These are phyloP conservation scores for Parambassis ranga DNA, from an alignment of 2,797 vertebrate genomes.

Conservation along the genomic window DNA sequence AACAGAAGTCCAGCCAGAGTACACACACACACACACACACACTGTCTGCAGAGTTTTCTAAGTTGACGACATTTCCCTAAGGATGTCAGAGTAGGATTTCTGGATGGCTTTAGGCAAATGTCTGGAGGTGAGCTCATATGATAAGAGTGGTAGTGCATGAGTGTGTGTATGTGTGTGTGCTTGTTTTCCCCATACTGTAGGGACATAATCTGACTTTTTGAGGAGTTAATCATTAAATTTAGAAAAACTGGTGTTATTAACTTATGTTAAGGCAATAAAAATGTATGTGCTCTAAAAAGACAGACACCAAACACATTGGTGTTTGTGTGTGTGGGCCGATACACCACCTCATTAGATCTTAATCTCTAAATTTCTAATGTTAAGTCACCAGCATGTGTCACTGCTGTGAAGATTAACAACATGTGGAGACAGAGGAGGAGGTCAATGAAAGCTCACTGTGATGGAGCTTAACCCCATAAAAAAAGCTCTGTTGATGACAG, in stretches of 20 bases:
- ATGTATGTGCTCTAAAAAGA: no score
- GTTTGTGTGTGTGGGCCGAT: slow-evolving; percentile 1
- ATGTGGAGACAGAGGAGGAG: slow-evolving; percentile 23
- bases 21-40: slow-evolving; percentile 19
- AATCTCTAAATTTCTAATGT: slow-evolving; percentile 23
- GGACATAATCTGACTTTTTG: no score
- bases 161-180: not conserved
- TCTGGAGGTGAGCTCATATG: slow-evolving; percentile 54
- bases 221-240: not conserved
- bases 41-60: slow-evolving; percentile 21
- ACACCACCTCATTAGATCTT: slow-evolving; percentile 30
- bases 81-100: slow-evolving; percentile 12
- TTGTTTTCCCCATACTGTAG: not conserved
- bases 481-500: not conserved
- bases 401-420: slow-evolving; percentile 31
- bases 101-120: slow-evolving; percentile 10
- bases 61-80: slow-evolving; percentile 28
- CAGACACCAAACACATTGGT: no score
- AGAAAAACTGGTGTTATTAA: not conserved
- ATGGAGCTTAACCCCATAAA: not conserved
- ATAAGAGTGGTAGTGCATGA: slow-evolving; percentile 9
- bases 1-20: not conserved
- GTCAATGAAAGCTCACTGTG: not conserved
- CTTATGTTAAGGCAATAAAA: not conserved
- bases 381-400: slow-evolving; percentile 25